Base-by-base conservation (phyloP, 2,113 vertebrate genomes). In the zebrafish (Danio rerio) region DNA sequence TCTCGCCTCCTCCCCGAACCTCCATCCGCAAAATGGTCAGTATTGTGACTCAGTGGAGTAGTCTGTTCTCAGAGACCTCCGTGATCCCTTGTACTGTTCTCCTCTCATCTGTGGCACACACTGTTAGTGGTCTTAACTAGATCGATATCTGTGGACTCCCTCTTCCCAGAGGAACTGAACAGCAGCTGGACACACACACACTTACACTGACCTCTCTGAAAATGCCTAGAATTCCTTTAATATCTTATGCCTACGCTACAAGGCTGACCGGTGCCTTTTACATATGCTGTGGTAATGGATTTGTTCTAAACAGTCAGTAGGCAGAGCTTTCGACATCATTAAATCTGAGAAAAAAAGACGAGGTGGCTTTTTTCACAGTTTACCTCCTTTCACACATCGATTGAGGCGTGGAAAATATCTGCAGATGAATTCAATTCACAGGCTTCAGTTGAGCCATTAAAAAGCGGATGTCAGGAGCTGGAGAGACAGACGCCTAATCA, bases 101-200 rank as follows among this genome's bases (percentile, higher is more conserved):
- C 40, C 68, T 70, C 20, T 81, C 53, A n/a, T 81, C 47, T 45
- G 20, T 58, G 79, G 72, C 62, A 76, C 45, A 52, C 70, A 69
- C 61, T 49, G 47, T 81, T 69, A 75, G 70, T 76, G 83, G 73
- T 77, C 83, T 77, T 81, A 61, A 85, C 72, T 62, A 47, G 63
- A 81, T 78, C 55, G 31, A 85, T 81, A 80, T 72, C 79, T n/a
- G 43, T 45, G 40, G 68, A 78, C 72, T 71, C n/a, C 20, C 16
- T 56, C 47, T 61, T 55, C 56, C 77, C 76, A 68, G 9, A 42
- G 62, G 61, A 43, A 20, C 62, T 70, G 52, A 8, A 31, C 42
- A 52, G 56, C 62, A 31, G 42, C 6, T n/a, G 53, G 12, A 9
- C 55, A 20, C 59, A 68, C 31, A 40, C 43, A 8, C 12, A 50